phyloP scores from a whole-genome alignment of 2,888 invertebrate genomes.

The Escarpia spicata region DNA sequence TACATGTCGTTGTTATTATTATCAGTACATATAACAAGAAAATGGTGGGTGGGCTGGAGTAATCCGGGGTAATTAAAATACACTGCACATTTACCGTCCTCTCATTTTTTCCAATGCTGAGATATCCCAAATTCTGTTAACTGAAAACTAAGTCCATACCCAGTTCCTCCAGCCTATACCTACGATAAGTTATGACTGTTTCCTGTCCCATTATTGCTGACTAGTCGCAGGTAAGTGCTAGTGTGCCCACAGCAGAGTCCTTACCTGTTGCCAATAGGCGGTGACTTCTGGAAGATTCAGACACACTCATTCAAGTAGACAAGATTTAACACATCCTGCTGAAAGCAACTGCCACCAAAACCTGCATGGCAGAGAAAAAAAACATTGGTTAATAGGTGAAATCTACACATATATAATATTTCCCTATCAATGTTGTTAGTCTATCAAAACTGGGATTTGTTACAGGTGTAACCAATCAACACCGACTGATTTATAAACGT shows the following conservation, averaged over 20 bases:
- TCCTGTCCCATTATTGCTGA: no score
- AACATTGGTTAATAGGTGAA: neutral
- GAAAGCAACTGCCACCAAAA: conserved; percentile 99
- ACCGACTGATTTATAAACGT: neutral
- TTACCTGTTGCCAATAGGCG: conserved; percentile 89
- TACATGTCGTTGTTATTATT: no score
- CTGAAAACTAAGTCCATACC: no score
- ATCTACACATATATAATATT: neutral
- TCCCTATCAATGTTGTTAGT: neutral
- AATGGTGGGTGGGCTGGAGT: no score
- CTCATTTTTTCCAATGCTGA: no score
- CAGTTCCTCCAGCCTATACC: no score
- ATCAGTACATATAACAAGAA: no score
- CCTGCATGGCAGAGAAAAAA: conserved; percentile 67
- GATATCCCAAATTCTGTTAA: no score
- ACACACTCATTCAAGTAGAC: conserved; percentile 94
- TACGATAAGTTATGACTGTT: no score
- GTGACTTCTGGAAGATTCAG: conserved; percentile 95
- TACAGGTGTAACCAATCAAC: neutral
- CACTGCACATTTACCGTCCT: no score
- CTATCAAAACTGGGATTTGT: neutral
- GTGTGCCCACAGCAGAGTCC: neutral
- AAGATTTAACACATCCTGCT: conserved; percentile 97
- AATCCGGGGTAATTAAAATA: no score
- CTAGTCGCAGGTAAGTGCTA: no score